Conservation (phyloP, 2,113 vertebrate species). For the Myocastor coypus region DNA sequence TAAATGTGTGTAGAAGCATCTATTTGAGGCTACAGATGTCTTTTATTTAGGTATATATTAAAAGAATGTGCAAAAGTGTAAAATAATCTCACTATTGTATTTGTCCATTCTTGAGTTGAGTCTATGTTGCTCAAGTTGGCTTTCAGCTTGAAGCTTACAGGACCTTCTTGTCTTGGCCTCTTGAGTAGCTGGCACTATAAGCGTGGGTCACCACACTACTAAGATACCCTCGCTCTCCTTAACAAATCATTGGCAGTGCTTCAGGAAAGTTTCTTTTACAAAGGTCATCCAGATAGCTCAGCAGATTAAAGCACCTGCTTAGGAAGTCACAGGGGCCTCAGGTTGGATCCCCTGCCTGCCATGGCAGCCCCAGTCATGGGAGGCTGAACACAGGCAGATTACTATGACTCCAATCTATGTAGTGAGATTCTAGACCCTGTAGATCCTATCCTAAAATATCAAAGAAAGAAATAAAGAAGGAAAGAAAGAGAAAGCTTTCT, state of each 20-base stretch:
- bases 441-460: too few species aligned
- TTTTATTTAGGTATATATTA: not conserved
- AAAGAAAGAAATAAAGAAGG: too few species aligned
- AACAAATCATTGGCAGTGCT: not conserved
- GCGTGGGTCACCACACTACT: not conserved
- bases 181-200: not conserved
- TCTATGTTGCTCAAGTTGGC: not conserved
- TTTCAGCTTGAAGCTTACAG: not conserved
- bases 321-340: too few species aligned
- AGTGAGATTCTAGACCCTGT: too few species aligned
- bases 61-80: not conserved
- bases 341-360: too few species aligned
- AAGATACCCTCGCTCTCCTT: not conserved
- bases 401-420: too few species aligned
- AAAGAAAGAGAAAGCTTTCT: not conserved
- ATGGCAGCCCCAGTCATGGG: too few species aligned
- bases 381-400: too few species aligned
- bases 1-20: not conserved
- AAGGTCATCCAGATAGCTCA: too few species aligned
- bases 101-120: not conserved
- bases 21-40: not conserved
- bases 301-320: too few species aligned
- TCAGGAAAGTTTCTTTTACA: slow-evolving; percentile 9
- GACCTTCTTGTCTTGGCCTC: not conserved
- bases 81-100: not conserved